Evolutionary conservation across 2,888 invertebrate species (phyloP).

Genomic region (Flabesymbios commensalis): DNA sequence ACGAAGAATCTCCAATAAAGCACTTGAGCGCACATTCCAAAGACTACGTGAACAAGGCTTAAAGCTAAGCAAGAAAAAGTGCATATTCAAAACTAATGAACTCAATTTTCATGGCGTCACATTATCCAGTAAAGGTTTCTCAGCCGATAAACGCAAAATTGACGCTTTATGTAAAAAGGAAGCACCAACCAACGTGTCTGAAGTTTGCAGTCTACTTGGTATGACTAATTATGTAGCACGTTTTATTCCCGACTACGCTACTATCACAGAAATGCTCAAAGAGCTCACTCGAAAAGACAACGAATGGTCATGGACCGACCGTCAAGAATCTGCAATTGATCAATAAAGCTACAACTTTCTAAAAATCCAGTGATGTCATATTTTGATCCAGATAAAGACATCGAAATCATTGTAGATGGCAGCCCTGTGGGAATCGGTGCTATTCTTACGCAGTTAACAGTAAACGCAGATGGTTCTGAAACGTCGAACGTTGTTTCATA

Average conservation of each 20-base stretch:
- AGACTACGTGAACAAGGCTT: conserved; percentile 17
- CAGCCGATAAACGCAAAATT: conserved; percentile 33
- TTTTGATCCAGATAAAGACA: conserved; percentile 26
- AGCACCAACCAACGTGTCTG: conserved; percentile 32
- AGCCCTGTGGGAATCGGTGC: conserved; percentile 37
- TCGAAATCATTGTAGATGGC: conserved; percentile 33
- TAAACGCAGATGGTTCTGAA: too few species aligned
- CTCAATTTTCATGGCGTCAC: too few species aligned
- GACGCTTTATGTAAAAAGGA: conserved; percentile 28
- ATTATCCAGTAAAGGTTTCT: conserved; percentile 14
- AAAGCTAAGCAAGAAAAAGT: too few species aligned
- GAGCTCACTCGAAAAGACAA: conserved; percentile 30
- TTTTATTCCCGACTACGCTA: conserved; percentile 37
- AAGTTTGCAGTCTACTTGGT: conserved; percentile 35
- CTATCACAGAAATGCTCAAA: conserved; percentile 34
- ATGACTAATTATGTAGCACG: conserved; percentile 35
- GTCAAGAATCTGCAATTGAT: conserved; percentile 29
- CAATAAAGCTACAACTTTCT: conserved; percentile 6
- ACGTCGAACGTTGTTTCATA: background rate
- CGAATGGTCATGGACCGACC: conserved; percentile 30
- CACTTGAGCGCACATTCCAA: conserved; percentile 11
- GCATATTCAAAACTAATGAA: too few species aligned
- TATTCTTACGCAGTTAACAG: conserved; percentile 31
- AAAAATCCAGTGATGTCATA: conserved; percentile 24
- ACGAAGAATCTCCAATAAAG: conserved; percentile 2